phyloP scores from a whole-genome alignment of 2,888 invertebrate species.

The Teinopalpus imperialis region DNA sequence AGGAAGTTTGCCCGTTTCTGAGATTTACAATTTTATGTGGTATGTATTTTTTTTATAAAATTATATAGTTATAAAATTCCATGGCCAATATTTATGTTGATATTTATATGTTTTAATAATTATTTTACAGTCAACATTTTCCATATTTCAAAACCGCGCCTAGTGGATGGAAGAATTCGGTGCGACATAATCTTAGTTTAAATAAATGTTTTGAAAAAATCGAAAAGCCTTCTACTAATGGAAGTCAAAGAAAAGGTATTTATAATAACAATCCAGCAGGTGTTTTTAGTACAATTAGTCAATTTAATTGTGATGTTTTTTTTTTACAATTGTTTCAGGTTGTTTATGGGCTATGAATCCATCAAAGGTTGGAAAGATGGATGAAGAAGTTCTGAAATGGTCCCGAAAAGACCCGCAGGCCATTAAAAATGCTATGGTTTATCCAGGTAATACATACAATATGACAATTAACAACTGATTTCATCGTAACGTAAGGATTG shows the following conservation, averaged over 20 bases:
- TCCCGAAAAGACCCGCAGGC: conserved; percentile 96
- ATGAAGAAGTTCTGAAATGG: conserved; percentile 99
- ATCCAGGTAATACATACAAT: conserved; percentile 93
- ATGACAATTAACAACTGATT: too few species aligned
- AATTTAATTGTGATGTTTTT: too few species aligned
- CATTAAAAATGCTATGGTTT: conserved; percentile 96
- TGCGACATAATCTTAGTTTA: conserved; percentile 96
- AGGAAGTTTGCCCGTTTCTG: conserved; percentile 97
- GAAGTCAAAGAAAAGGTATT: conserved; percentile 90
- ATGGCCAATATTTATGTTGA: too few species aligned
- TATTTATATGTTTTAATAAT: too few species aligned
- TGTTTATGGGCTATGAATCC: conserved; percentile 99
- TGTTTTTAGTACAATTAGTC: too few species aligned
- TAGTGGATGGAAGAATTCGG: conserved; percentile 99
- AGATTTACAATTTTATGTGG: conserved; percentile 99
- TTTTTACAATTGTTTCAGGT: conserved; percentile 76
- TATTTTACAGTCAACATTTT: conserved; percentile 95
- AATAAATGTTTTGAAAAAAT: conserved; percentile 99
- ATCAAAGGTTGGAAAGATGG: conserved; percentile 97
- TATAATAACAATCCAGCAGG: too few species aligned
- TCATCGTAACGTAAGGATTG: too few species aligned
- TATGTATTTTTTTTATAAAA: conserved; percentile 69
- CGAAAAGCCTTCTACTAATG: conserved; percentile 95
- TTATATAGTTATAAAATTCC: conserved; percentile 16
- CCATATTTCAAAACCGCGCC: conserved; percentile 99